Evolutionary conservation across 92 coral and sea anemone species (phyloP).

Genomic region (Siderastrea siderea): DNA sequence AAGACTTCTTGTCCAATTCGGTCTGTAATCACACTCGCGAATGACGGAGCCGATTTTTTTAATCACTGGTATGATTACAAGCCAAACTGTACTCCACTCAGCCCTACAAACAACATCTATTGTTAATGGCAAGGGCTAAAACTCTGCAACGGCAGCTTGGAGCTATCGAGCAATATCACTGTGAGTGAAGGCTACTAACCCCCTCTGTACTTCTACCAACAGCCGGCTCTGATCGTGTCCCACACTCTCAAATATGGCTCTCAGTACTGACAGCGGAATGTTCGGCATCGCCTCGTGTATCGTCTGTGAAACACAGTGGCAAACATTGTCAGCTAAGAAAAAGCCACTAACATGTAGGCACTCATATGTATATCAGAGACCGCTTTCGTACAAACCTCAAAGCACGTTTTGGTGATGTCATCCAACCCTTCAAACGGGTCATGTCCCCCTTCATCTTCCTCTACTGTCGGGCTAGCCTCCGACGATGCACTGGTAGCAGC

Average conservation of each 20-base stretch:
- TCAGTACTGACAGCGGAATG: constrained; percentile 76
- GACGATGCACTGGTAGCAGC: constrained; percentile 26
- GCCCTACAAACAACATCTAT: too few species aligned
- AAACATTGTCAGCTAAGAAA: background rate
- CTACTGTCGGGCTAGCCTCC: constrained; percentile 7
- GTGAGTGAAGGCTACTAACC: constrained; percentile 51
- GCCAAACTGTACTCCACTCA: too few species aligned
- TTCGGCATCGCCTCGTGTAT: constrained; percentile 87
- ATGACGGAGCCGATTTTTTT: too few species aligned
- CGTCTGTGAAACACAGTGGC: constrained; percentile 59
- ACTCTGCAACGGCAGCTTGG: too few species aligned
- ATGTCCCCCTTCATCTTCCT: constrained; percentile 51
- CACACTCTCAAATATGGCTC: constrained; percentile 89
- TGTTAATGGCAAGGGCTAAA: too few species aligned
- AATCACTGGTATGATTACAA: too few species aligned
- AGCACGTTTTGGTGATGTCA: constrained; percentile 86
- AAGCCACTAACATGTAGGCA: background rate
- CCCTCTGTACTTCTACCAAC: constrained; percentile 92
- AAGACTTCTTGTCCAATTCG: too few species aligned
- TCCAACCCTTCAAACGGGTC: constrained; percentile 88
- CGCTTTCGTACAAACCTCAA: constrained; percentile 66
- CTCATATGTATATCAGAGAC: background rate
- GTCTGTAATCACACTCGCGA: too few species aligned
- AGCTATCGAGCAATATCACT: too few species aligned
- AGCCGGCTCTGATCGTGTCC: constrained; percentile 86